These are phyloP conservation scores for Cottoperca gobio DNA, from an alignment of 2,797 vertebrate species.

Conservation along the genomic window DNA sequence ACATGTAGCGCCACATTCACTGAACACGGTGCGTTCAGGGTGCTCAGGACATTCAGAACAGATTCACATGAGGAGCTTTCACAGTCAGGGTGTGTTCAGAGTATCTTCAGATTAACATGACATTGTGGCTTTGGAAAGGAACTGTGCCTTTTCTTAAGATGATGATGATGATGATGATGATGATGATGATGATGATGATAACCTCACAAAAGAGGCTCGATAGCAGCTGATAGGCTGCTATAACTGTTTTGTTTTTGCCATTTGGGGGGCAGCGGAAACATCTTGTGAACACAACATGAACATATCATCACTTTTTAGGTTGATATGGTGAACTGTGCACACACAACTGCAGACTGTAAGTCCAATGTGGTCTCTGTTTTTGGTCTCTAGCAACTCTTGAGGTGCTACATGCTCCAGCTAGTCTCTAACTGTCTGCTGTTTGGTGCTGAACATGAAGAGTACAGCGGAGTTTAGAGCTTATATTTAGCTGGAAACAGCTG, in stretches of 20 bases:
- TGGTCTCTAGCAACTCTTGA: too few species aligned
- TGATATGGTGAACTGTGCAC: not conserved
- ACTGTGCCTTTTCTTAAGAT: not conserved
- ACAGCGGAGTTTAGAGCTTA: not conserved
- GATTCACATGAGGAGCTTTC: not conserved
- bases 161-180: too few species aligned
- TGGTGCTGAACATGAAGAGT: not conserved
- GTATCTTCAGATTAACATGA: not conserved
- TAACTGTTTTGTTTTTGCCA: not conserved
- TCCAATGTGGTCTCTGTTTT: not conserved
- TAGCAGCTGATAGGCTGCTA: not conserved
- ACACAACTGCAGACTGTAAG: not conserved
- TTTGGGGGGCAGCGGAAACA: not conserved
- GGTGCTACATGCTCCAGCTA: not conserved
- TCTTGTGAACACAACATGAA: not conserved
- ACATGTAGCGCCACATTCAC: rapidly evolving
- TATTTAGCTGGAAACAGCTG: not conserved
- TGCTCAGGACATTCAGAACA: not conserved
- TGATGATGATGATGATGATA: too few species aligned
- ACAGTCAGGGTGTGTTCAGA: not conserved
- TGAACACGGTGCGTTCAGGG: not conserved
- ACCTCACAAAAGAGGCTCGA: not conserved
- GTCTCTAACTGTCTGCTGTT: not conserved
- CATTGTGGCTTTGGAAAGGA: not conserved
- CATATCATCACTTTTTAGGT: not conserved